Evolutionary conservation across 2,797 vertebrate genomes (phyloP).

Genomic region (Pitangus sulphuratus): DNA sequence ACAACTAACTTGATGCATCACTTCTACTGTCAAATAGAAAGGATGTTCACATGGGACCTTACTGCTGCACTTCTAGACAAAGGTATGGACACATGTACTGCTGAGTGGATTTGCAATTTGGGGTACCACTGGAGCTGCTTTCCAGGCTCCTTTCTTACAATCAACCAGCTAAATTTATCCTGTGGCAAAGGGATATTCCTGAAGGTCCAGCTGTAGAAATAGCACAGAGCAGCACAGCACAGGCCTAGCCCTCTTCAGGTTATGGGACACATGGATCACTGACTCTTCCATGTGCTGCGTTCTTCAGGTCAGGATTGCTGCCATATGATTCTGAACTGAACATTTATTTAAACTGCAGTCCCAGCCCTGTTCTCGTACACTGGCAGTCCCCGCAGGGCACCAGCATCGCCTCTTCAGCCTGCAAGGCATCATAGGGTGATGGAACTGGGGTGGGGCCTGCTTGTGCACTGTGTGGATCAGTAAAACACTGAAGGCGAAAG

Average conservation of each 20-base stretch:
- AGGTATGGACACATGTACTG: background rate
- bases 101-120: background rate
- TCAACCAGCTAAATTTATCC: too few relatives aligned
- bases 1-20: background rate
- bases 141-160: background rate
- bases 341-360: background rate
- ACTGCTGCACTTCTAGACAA: background rate
- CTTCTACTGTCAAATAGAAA: background rate
- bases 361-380: background rate
- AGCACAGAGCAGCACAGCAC: background rate
- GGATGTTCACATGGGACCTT: background rate
- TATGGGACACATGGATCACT: accelerated
- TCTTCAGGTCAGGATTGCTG: background rate
- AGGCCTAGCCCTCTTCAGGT: background rate
- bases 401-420: background rate
- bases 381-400: background rate
- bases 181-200: too few relatives aligned
- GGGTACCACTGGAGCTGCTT: background rate
- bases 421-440: background rate
- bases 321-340: background rate
- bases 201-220: background rate
- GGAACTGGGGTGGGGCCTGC: background rate
- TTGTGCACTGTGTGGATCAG: background rate
- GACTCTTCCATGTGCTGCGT: accelerated
- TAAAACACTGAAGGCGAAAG: background rate